Evolutionary conservation across 2,888 invertebrate genomes (phyloP).

Genomic region (Adineta ricciae): DNA sequence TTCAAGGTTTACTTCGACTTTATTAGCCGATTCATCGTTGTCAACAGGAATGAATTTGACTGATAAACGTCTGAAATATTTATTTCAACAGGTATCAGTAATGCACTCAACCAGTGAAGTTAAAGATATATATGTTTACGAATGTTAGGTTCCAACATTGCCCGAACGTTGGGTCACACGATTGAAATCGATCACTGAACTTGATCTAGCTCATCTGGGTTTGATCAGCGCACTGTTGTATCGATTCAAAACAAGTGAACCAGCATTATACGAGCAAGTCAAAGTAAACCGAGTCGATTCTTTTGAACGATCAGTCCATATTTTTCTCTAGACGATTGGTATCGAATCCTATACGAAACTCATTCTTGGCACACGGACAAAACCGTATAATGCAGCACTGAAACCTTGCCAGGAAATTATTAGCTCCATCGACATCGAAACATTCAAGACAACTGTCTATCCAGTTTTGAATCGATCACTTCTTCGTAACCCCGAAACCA

Average conservation of each 20-base stretch:
- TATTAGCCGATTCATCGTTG: background rate
- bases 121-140: background rate
- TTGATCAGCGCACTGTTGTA: background rate
- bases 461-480: conserved; percentile 24
- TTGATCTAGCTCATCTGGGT: conserved; percentile 2
- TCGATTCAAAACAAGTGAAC: background rate
- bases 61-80: background rate
- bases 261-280: background rate
- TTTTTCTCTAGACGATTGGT: background rate
- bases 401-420: background rate
- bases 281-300: background rate
- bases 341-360: conserved; percentile 2
- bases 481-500: conserved; percentile 27
- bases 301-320: background rate
- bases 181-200: background rate
- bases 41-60: background rate
- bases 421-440: background rate
- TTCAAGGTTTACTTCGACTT: background rate
- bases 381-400: background rate
- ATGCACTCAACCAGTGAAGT: background rate
- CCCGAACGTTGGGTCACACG: background rate
- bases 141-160: background rate
- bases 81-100: background rate
- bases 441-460: conserved; percentile 19
- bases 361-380: conserved; percentile 19